phyloP scores from a whole-genome alignment of 2,797 vertebrate species.

The Sebastes wilsoni region DNA sequence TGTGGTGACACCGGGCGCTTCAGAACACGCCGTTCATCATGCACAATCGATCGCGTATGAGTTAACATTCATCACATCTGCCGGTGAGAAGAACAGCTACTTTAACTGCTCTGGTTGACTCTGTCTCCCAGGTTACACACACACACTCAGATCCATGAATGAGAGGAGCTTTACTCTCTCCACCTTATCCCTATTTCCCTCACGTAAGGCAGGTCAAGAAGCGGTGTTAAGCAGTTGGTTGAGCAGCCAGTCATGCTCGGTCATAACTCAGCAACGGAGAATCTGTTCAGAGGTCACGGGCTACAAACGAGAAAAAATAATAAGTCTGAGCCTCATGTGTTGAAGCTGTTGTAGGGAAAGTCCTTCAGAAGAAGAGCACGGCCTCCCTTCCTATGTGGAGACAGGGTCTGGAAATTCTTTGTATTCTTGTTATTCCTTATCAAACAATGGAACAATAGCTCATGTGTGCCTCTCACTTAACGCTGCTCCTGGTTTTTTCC shows the following conservation, averaged over 20 bases:
- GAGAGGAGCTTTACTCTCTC: slow-evolving; percentile 18
- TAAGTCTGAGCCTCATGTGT: slow-evolving; percentile 26
- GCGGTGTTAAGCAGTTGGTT: slow-evolving; percentile 39
- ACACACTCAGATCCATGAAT: slow-evolving; percentile 14
- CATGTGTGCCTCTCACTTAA: slow-evolving; percentile 68
- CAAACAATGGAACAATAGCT: slow-evolving; percentile 85
- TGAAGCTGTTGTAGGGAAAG: slow-evolving; percentile 60
- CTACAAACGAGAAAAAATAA: slow-evolving; percentile 37
- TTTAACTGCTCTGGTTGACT: slow-evolving; percentile 17
- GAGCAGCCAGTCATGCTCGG: slow-evolving; percentile 45
- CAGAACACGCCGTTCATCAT: slow-evolving; percentile 60
- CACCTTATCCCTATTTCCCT: slow-evolving; percentile 37
- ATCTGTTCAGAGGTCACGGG: slow-evolving; percentile 45
- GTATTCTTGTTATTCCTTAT: slow-evolving; percentile 82
- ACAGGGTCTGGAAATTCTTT: slow-evolving; percentile 79
- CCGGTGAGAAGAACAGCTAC: slow-evolving; percentile 34
- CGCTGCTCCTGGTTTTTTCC: slow-evolving; percentile 31
- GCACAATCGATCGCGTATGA: slow-evolving; percentile 59
- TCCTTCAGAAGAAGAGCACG: slow-evolving; percentile 65
- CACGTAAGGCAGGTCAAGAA: slow-evolving; percentile 44
- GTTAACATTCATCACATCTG: slow-evolving; percentile 73
- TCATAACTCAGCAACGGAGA: slow-evolving; percentile 37
- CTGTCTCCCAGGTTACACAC: slow-evolving; percentile 18
- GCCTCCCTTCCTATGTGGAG: slow-evolving; percentile 74
- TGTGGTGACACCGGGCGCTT: slow-evolving; percentile 51